These are phyloP conservation scores for Caenorhabditis macrosperma DNA, from an alignment of 2,888 invertebrate genomes.

Conservation along the genomic window DNA sequence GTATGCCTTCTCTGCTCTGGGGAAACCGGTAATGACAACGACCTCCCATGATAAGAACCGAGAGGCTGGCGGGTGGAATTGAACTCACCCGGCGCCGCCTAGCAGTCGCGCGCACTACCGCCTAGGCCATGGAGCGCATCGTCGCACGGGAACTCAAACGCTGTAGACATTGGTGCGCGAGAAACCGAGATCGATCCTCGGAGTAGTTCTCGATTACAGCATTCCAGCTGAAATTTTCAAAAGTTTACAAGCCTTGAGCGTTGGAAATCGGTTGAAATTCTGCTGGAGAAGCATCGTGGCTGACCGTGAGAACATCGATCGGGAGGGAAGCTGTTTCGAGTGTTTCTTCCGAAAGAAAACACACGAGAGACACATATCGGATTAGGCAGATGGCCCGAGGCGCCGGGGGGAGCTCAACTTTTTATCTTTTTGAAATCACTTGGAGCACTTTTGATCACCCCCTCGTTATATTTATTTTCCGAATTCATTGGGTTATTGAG, in stretches of 20 bases:
- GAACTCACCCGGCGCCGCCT: constrained; percentile 13
- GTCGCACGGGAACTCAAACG: background rate
- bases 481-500: too few relatives aligned
- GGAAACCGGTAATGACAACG: constrained; percentile 1
- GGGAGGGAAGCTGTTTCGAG: constrained; percentile 16
- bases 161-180: background rate
- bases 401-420: constrained; percentile 1
- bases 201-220: background rate
- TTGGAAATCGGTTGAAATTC: background rate
- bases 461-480: too few relatives aligned
- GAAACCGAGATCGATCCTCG: background rate
- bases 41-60: constrained; percentile 1
- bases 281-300: constrained; percentile 1
- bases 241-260: background rate
- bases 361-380: constrained; percentile 2
- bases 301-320: constrained; percentile 38
- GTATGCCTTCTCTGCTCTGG: constrained; percentile 43
- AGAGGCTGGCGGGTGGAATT: constrained; percentile 17
- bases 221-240: background rate
- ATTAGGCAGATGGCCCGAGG: constrained; percentile 35
- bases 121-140: constrained; percentile 25
- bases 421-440: constrained; percentile 13
- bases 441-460: background rate
- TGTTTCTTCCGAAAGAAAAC: constrained; percentile 12
- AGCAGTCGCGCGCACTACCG: constrained; percentile 7